Percentiles rank a stretch among this genome's conserved stretches.
phyloP scores from a whole-genome alignment of 1,140 invertebrate genomes.

The Neomicropteryx cornuta region DNA sequence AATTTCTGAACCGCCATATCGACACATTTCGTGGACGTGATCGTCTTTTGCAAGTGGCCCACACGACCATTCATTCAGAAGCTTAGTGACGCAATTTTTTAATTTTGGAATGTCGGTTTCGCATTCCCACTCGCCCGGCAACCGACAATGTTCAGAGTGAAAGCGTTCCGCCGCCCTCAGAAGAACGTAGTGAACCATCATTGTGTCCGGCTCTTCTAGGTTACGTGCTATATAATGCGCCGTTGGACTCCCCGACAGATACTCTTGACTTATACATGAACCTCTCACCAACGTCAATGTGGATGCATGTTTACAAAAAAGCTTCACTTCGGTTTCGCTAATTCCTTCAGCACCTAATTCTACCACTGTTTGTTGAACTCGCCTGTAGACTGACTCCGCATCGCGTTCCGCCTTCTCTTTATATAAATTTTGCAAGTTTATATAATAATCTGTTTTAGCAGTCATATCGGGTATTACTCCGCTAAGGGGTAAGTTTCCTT shows the following conservation, averaged over 20 bases:
- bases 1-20: conserved; percentile 87
- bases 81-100: conserved; percentile 67
- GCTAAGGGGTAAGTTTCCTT: conserved; percentile 71
- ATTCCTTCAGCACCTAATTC: conserved; percentile 65
- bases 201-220: conserved; percentile 60
- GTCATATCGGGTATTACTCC: conserved; percentile 98
- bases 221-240: conserved; percentile 30
- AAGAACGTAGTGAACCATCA: conserved; percentile 86
- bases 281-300: conserved; percentile 72
- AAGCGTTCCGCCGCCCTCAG: conserved; percentile 87
- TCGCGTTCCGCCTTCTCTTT: conserved; percentile 74
- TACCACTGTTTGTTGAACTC: conserved; percentile 67
- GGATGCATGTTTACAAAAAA: conserved; percentile 77
- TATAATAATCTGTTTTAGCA: conserved; percentile 86
- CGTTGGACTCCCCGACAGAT: conserved; percentile 35
- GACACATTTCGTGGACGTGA: conserved; percentile 88
- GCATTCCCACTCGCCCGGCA: conserved; percentile 84
- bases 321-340: conserved; percentile 64
- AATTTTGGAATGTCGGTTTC: conserved; percentile 82
- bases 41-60: conserved; percentile 77
- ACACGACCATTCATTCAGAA: conserved; percentile 79
- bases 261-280: conserved; percentile 70
- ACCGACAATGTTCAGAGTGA: conserved; percentile 74
- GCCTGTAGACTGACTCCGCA: conserved; percentile 67
- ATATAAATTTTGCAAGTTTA: conserved; percentile 85